phyloP scores from a whole-genome alignment of 2,797 vertebrate genomes.

The Meriones psammophilus region DNA sequence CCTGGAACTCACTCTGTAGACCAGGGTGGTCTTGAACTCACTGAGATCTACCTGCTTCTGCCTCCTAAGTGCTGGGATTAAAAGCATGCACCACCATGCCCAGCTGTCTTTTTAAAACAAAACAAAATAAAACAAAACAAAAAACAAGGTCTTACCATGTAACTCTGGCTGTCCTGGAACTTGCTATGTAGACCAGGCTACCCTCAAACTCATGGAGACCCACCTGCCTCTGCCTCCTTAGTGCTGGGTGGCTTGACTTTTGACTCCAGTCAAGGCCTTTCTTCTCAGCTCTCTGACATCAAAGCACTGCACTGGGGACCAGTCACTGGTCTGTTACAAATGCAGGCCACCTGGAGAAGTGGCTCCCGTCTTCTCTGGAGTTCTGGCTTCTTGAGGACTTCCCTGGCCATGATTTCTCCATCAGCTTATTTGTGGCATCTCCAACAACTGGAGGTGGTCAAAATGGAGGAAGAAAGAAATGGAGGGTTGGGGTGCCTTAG shows the following conservation, averaged over 20 bases:
- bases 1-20: background rate
- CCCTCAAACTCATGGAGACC: background rate
- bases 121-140: background rate
- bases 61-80: background rate
- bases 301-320: slow-evolving; percentile 44
- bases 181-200: background rate
- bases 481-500: background rate
- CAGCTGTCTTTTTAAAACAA: background rate
- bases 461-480: slow-evolving; percentile 36
- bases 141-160: background rate
- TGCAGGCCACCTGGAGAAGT: background rate
- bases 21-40: background rate
- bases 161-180: background rate
- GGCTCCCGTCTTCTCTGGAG: background rate
- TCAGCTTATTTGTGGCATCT: background rate
- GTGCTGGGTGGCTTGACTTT: background rate
- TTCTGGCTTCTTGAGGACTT: background rate
- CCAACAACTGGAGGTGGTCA: background rate
- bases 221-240: background rate
- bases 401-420: background rate
- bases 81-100: fast-evolving
- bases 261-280: background rate
- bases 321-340: background rate
- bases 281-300: slow-evolving; percentile 76
- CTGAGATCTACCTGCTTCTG: background rate